These are phyloP conservation scores for Cetonia aurata DNA, from an alignment of 2,888 invertebrate genomes.

Conservation along the genomic window DNA sequence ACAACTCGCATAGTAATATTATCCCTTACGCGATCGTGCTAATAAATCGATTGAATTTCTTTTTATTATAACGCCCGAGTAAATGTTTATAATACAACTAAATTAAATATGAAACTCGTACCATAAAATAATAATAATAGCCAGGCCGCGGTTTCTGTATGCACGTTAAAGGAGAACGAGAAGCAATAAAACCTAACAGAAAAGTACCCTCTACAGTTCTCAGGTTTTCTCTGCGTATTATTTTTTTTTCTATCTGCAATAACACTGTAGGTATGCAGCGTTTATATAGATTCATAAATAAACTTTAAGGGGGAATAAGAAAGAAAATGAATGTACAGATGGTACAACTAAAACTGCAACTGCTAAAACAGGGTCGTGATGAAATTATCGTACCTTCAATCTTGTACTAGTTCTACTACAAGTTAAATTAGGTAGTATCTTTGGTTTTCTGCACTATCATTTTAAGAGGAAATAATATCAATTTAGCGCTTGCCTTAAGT, in stretches of 20 bases:
- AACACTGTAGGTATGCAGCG: not conserved
- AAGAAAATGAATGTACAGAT: not conserved
- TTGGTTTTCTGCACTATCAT: too few relatives aligned
- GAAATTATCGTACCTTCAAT: too few relatives aligned
- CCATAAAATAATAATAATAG: constrained; percentile 22
- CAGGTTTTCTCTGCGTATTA: constrained; percentile 10
- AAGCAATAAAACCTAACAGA: constrained; percentile 35
- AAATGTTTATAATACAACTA: constrained; percentile 30
- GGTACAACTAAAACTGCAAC: too few relatives aligned
- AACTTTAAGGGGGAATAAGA: not conserved
- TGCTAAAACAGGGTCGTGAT: too few relatives aligned
- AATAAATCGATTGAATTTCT: constrained; percentile 26
- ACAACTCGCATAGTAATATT: not conserved
- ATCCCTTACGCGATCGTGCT: constrained; percentile 2
- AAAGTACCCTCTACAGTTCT: constrained; percentile 28
- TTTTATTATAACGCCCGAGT: constrained; percentile 10
- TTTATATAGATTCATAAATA: constrained; percentile 19
- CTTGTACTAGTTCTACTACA: too few relatives aligned
- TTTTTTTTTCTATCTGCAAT: constrained; percentile 9
- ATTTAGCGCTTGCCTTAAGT: too few relatives aligned
- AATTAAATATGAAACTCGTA: constrained; percentile 27
- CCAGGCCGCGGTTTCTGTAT: not conserved
- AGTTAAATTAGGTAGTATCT: too few relatives aligned
- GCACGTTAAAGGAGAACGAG: constrained; percentile 10
- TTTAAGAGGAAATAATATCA: too few relatives aligned